These are phyloP conservation scores for Argopecten irradians DNA, from an alignment of 1,140 invertebrate species.

Conservation along the genomic window DNA sequence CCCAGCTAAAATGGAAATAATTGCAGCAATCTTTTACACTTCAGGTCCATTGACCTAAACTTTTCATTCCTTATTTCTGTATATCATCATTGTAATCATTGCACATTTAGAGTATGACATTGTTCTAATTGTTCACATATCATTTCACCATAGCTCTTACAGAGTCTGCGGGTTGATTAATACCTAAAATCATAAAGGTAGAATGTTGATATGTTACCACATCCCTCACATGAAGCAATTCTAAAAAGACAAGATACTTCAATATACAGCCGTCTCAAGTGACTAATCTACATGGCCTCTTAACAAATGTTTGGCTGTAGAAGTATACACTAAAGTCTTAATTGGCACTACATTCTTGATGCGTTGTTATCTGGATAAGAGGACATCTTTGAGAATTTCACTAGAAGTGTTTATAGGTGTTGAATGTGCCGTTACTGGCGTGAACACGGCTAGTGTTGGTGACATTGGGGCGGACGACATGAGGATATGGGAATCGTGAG, in stretches of 20 bases:
- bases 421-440: conserved; percentile 42
- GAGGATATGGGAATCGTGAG: conserved; percentile 55
- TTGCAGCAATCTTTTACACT: not conserved
- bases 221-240: not conserved
- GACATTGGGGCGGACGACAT: conserved; percentile 53
- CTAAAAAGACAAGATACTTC: not conserved
- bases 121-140: not conserved
- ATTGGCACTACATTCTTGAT: not conserved
- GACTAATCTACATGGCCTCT: too few species aligned
- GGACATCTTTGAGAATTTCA: conserved; percentile 70
- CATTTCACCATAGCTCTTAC: not conserved
- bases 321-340: not conserved
- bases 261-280: too few species aligned
- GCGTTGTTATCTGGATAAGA: conserved; percentile 79
- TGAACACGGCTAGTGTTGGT: conserved; percentile 51
- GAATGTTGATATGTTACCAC: not conserved
- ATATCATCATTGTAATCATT: not conserved
- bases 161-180: too few species aligned
- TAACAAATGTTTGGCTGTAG: too few species aligned
- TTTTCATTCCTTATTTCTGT: not conserved
- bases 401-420: conserved; percentile 61
- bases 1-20: conserved; percentile 10
- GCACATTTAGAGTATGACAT: too few species aligned
- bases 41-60: not conserved
- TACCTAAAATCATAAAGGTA: too few species aligned